These are phyloP conservation scores for Cherax quadricarinatus DNA, from an alignment of 1,140 invertebrate genomes.

Conservation along the genomic window DNA sequence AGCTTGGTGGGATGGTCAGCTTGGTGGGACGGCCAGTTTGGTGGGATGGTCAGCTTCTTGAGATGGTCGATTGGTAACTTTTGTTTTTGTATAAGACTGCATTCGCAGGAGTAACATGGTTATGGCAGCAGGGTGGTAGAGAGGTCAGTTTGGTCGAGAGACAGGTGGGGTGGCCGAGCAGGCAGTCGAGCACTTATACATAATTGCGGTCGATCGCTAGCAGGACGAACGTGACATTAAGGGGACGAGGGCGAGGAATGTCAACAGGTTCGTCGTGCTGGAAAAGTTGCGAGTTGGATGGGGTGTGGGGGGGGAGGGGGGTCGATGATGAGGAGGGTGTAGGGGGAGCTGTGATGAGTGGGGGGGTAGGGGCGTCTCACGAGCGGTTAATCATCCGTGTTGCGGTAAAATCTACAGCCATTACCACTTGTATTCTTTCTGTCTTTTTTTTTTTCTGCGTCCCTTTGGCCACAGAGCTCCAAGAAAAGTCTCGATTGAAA, in stretches of 20 bases:
- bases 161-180: slow-evolving; percentile 1
- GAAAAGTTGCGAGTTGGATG: slow-evolving; percentile 8
- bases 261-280: slow-evolving; percentile 27
- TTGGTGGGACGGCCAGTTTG: too few relatives aligned
- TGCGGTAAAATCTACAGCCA: not conserved
- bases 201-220: slow-evolving; percentile 37
- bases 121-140: not conserved
- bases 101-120: not conserved
- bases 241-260: slow-evolving; percentile 17
- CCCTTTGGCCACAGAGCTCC: not conserved
- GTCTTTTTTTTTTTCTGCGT: not conserved
- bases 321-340: not conserved
- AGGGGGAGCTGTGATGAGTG: not conserved
- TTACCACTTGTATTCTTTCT: not conserved
- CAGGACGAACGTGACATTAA: slow-evolving; percentile 31
- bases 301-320: not conserved
- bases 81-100: too few relatives aligned
- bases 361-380: not conserved
- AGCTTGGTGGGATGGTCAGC: too few relatives aligned
- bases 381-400: not conserved
- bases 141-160: slow-evolving; percentile 1
- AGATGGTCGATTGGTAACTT: too few relatives aligned
- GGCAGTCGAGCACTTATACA: not conserved
- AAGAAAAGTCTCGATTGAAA: not conserved
- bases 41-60: too few relatives aligned